Percentiles rank a stretch among this genome's conserved stretches.
Evolutionary conservation across 1,140 invertebrate genomes (phyloP).

Genomic region (Drosophila sucinea): DNA sequence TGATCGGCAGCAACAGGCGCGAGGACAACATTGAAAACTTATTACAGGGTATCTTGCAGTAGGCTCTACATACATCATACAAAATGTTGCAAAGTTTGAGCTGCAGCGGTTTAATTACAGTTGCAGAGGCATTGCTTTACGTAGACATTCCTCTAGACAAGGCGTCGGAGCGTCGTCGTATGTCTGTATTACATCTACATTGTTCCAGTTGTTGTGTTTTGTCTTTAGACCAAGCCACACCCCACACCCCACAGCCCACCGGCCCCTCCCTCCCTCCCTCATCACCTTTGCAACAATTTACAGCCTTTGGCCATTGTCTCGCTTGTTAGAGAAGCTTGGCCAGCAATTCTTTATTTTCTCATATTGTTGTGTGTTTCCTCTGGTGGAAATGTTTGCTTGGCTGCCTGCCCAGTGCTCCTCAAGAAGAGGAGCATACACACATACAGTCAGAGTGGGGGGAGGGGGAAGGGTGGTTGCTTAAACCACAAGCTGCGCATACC

Average conservation of each 20-base stretch:
- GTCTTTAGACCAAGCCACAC: conserved; percentile 12
- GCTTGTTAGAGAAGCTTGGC: conserved; percentile 60
- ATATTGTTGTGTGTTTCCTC: conserved; percentile 64
- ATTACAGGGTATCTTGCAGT: background rate
- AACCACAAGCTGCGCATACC: conserved; percentile 74
- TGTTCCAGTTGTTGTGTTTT: conserved; percentile 56
- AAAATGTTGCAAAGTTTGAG: conserved; percentile 36
- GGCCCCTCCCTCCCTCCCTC: conserved; percentile 7
- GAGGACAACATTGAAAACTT: background rate
- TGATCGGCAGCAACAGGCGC: background rate
- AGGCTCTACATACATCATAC: background rate
- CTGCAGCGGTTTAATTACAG: conserved; percentile 69
- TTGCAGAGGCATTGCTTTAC: conserved; percentile 34
- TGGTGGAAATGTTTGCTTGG: conserved; percentile 73
- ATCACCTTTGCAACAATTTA: conserved; percentile 37
- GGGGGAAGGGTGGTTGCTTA: conserved; percentile 37
- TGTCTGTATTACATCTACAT: conserved; percentile 26
- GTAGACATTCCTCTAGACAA: conserved; percentile 54
- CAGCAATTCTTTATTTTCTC: conserved; percentile 53
- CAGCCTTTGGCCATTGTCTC: conserved; percentile 76
- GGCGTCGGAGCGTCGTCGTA: conserved; percentile 3
- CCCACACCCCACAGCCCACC: background rate
- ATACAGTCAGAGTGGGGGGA: conserved; percentile 28
- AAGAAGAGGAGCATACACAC: conserved; percentile 68
- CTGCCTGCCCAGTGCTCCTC: conserved; percentile 49